A percentile compares a stretch with the other conserved stretches of the same genome.
These are phyloP conservation scores for Callaeas wilsoni DNA, from an alignment of 2,113 vertebrate genomes.

Conservation along the genomic window DNA sequence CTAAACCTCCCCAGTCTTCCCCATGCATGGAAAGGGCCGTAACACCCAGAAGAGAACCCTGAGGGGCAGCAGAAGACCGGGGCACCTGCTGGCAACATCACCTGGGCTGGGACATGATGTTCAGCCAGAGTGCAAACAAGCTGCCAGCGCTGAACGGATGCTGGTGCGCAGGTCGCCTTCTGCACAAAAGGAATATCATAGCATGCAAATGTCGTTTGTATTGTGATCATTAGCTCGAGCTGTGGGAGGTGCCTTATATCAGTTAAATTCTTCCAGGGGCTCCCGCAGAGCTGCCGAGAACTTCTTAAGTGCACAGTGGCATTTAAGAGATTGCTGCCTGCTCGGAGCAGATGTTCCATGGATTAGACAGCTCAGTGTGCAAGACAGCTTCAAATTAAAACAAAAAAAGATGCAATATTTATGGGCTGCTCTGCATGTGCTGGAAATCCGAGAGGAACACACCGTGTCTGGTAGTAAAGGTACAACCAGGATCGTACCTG, in stretches of 20 bases:
- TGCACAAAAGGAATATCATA: constrained; percentile 49
- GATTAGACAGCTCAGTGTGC: constrained; percentile 38
- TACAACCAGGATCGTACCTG: background rate
- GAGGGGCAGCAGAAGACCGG: background rate
- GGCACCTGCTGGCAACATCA: background rate
- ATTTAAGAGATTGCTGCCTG: constrained; percentile 57
- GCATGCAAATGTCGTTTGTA: constrained; percentile 60
- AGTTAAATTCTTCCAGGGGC: constrained; percentile 27
- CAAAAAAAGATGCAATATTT: constrained; percentile 3
- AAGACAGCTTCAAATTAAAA: constrained; percentile 41
- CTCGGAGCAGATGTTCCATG: constrained; percentile 42
- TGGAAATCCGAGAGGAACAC: background rate
- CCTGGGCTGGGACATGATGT: background rate
- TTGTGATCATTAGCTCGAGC: constrained; percentile 65
- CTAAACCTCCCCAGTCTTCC: fast-evolving
- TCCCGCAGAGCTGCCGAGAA: constrained; percentile 39
- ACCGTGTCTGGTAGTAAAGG: background rate
- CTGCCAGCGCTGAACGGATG: background rate
- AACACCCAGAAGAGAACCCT: fast-evolving
- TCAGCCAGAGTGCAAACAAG: background rate
- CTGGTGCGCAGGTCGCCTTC: background rate
- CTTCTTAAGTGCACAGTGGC: constrained; percentile 12
- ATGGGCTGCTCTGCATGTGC: background rate
- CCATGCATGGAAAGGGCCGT: fast-evolving
- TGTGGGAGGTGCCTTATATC: constrained; percentile 49